Evolutionary conservation across 64 coral and sea anemone genomes (phyloP), one percentile per base, ranked within the genome.

Genomic region (Cladopsammia gracilis): DNA sequence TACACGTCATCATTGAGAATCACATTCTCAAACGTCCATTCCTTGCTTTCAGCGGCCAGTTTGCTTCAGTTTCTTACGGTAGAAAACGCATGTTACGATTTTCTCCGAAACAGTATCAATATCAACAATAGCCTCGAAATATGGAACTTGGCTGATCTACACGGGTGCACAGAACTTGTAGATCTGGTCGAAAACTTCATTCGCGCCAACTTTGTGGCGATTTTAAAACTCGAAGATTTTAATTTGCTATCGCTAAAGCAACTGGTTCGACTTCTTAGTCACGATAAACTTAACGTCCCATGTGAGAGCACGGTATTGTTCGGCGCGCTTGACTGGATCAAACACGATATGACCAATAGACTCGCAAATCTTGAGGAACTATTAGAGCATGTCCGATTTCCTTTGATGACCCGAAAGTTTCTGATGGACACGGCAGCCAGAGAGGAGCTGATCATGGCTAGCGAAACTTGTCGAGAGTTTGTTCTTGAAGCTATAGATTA

Each of bases 61-160:
- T 87, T 98, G 90, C 60, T 98, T 22, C 94, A 98, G 12, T 98
- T 98, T 87, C 68, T 93, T 12, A 90, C 85, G 19, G 94, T 98
- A 16, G 94, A 98, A 79, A 93, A 96, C 51, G 94, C 94, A 23
- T 98, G 97, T 47, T 96, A 93, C 25, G 97, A 96, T 56, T 98
- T 90, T 77, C 78, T 98, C 8, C 74, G 87, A 25, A 93, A 98
- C 58, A 98, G 95, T 25, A 92, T 98, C 14, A 90, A 98, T 58
- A 71, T 90, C 14, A 69, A 88, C 51, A 98, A 98, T 44, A 93
- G 93, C 25, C 86, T 98, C 22, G 91, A 91, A 13, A 92, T 98
- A 48, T 98, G 97, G 97, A 98, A 98, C 64, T 59, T 98, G n/a
- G 91, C 97, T 7, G 94, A 98, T 13, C 66, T 95, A 59, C 97